Evolutionary conservation across 2,113 vertebrate genomes (phyloP).

Genomic region (Henicopernis longicauda): DNA sequence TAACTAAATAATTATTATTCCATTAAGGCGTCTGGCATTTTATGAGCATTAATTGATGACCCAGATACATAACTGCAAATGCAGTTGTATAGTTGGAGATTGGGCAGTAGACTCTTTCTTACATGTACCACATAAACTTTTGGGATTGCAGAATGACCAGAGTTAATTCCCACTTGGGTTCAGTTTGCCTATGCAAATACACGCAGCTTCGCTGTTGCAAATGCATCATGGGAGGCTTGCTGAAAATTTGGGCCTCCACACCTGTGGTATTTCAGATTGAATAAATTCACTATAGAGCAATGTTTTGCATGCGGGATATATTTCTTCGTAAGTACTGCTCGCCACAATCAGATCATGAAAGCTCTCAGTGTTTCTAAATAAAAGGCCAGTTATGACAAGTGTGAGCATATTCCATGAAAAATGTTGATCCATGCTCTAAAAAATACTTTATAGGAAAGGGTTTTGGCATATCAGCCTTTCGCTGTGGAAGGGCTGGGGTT

Average conservation of each 20-base stretch:
- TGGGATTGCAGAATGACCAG: not conserved
- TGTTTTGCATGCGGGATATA: not conserved
- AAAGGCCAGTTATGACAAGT: not conserved
- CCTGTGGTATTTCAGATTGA: not conserved
- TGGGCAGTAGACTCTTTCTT: not conserved
- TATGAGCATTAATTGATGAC: not conserved
- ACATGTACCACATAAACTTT: not conserved
- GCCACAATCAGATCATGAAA: not conserved
- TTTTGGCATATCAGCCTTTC: not conserved
- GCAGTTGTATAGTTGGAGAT: not conserved
- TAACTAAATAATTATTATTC: not conserved
- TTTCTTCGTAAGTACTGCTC: not conserved
- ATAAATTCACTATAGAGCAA: not conserved
- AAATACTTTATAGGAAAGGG: not conserved
- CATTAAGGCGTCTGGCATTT: not conserved
- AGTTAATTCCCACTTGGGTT: not conserved
- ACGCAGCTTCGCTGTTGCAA: not conserved
- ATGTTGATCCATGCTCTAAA: not conserved
- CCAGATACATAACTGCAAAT: not conserved
- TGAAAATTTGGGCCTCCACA: not conserved
- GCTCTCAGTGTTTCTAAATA: not conserved
- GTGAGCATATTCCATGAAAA: not conserved
- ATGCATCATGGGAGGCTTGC: not conserved
- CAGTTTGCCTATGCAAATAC: rapidly evolving
- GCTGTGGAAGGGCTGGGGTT: not conserved